These are phyloP conservation scores for Phrynocephalus forsythii DNA, from an alignment of 2,797 vertebrate species.

Conservation along the genomic window DNA sequence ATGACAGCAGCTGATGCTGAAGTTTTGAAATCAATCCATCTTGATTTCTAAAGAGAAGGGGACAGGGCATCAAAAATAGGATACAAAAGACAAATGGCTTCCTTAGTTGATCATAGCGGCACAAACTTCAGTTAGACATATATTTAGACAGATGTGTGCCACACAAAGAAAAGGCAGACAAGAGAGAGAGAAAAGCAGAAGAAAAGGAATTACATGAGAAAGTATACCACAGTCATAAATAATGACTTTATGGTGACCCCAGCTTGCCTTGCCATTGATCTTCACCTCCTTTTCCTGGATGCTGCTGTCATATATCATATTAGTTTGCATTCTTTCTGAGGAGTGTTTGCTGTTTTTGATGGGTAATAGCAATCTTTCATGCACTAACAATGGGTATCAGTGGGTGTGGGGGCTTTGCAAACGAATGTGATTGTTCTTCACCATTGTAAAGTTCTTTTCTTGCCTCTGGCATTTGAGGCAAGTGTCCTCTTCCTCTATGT, in stretches of 20 bases:
- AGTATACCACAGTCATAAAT: background rate
- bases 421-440: no score
- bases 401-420: no score
- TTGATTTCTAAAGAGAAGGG: slow-evolving; percentile 13
- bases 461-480: no score
- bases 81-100: slow-evolving; percentile 32
- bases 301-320: slow-evolving; percentile 19
- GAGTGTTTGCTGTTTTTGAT: background rate
- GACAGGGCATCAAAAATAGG: slow-evolving; percentile 19
- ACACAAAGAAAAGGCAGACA: slow-evolving; percentile 1
- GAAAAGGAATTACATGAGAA: slow-evolving; percentile 13
- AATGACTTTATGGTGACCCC: slow-evolving; percentile 2
- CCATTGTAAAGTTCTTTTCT: no score
- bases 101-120: slow-evolving; percentile 21
- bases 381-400: no score
- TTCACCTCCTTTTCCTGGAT: background rate
- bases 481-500: no score
- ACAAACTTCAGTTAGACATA: slow-evolving; percentile 15
- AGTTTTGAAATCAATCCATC: slow-evolving; percentile 29
- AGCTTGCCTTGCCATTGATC: background rate
- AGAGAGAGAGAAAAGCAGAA: background rate
- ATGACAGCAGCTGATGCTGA: slow-evolving; percentile 16
- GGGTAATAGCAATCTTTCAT: no score
- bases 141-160: slow-evolving; percentile 38
- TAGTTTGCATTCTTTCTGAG: background rate